Evolutionary conservation across 1,140 invertebrate genomes (phyloP).

Genomic region (Hyposmocoma kahamanoa): DNA sequence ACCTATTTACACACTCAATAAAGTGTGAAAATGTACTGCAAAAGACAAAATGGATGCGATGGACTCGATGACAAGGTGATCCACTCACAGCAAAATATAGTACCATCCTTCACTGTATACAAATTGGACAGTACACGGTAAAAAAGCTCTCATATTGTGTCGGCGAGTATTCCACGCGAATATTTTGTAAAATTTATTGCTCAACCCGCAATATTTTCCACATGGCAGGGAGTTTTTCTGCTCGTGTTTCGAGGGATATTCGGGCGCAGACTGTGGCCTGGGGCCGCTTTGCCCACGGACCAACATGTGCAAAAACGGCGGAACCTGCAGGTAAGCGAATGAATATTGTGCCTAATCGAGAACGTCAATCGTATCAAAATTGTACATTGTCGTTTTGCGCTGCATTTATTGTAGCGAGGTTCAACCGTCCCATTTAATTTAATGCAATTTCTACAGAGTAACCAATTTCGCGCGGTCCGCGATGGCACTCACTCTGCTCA

Average conservation of each 20-base stretch:
- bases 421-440: conserved; percentile 18
- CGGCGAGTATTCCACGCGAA: conserved; percentile 7
- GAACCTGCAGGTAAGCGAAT: conserved; percentile 81
- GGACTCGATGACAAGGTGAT: conserved; percentile 12
- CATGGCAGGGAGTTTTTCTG: conserved; percentile 77
- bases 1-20: conserved; percentile 31
- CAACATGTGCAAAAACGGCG: conserved; percentile 83
- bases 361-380: not conserved
- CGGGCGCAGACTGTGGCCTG: conserved; percentile 80
- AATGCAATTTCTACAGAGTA: conserved; percentile 36
- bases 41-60: conserved; percentile 21
- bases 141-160: conserved; percentile 16
- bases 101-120: conserved; percentile 25
- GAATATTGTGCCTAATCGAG: no score
- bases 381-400: conserved; percentile 5
- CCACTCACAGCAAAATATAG: conserved; percentile 12
- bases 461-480: conserved; percentile 30
- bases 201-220: conserved; percentile 24
- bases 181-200: conserved; percentile 26
- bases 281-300: conserved; percentile 81
- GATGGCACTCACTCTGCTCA: conserved; percentile 19
- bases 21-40: conserved; percentile 32
- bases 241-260: conserved; percentile 83
- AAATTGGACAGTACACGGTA: conserved; percentile 18
- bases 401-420: conserved; percentile 16